Conservation (phyloP, 2,888 invertebrate genomes). For the Trypoxylon attenuatum region DNA sequence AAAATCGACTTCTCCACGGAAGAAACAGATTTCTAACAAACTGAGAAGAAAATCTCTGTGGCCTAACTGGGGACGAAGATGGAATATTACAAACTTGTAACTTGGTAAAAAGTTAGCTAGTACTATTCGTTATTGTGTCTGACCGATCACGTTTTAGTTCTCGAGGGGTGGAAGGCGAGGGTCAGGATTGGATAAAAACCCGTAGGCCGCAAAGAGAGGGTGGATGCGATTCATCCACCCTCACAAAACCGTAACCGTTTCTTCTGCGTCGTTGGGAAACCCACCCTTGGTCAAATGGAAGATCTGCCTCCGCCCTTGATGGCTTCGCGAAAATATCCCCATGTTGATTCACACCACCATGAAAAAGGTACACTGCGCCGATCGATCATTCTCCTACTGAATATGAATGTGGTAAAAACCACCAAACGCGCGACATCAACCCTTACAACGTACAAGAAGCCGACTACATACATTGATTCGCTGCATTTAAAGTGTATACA, state of each 20-base stretch:
- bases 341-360: slow-evolving; percentile 2
- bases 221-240: slow-evolving; percentile 51
- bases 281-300: slow-evolving; percentile 65
- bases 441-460: too few relatives aligned
- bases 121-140: too few relatives aligned
- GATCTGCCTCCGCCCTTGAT: slow-evolving; percentile 55
- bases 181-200: slow-evolving; percentile 45
- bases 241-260: slow-evolving; percentile 45
- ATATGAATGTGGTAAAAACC: neutral
- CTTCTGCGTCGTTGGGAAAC: slow-evolving; percentile 38
- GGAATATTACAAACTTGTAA: too few relatives aligned
- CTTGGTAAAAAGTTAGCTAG: too few relatives aligned
- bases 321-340: slow-evolving; percentile 21
- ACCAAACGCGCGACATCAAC: neutral
- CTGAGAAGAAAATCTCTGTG: too few relatives aligned
- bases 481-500: too few relatives aligned
- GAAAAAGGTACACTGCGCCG: slow-evolving; percentile 19
- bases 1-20: too few relatives aligned
- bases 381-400: slow-evolving; percentile 26
- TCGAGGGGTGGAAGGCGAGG: neutral
- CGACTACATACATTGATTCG: too few relatives aligned
- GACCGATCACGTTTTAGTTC: too few relatives aligned
- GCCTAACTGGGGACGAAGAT: too few relatives aligned
- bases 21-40: too few relatives aligned
- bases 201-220: slow-evolving; percentile 15